Evolutionary conservation across 2,888 invertebrate genomes (phyloP).

Genomic region (Rhagium mordax): DNA sequence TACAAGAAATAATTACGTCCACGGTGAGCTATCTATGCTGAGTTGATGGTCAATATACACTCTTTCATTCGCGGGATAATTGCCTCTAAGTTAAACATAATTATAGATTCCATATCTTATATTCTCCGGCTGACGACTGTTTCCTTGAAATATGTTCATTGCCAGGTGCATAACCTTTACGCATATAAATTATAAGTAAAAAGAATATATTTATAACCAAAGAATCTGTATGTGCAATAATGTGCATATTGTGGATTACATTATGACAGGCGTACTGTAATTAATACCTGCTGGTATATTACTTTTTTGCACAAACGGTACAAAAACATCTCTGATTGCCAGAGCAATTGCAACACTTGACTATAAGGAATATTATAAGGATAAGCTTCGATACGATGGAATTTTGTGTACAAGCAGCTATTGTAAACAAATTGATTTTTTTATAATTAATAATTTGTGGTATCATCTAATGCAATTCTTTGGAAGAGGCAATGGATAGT

Average conservation of each 20-base stretch:
- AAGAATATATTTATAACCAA: neutral
- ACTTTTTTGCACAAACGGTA: no score
- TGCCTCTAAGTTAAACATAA: neutral
- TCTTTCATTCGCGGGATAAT: neutral
- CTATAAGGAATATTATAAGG: no score
- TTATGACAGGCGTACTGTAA: neutral
- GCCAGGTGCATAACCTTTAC: neutral
- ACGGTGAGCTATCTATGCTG: neutral
- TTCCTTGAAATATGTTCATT: neutral
- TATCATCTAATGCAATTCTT: no score
- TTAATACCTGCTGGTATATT: neutral
- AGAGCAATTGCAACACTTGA: no score
- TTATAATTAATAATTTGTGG: no score
- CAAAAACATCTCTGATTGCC: no score
- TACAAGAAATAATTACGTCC: conserved; percentile 1
- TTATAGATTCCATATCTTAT: neutral
- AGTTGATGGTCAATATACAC: neutral
- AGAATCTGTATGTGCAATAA: neutral
- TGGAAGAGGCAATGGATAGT: no score
- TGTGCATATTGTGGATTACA: neutral
- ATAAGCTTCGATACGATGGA: no score
- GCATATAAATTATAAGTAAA: neutral
- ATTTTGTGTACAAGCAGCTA: no score
- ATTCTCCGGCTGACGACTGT: neutral
- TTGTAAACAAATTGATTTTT: no score